phyloP scores from a whole-genome alignment of 2,888 invertebrate species.

The Gastracanthus pulcherrimus region DNA sequence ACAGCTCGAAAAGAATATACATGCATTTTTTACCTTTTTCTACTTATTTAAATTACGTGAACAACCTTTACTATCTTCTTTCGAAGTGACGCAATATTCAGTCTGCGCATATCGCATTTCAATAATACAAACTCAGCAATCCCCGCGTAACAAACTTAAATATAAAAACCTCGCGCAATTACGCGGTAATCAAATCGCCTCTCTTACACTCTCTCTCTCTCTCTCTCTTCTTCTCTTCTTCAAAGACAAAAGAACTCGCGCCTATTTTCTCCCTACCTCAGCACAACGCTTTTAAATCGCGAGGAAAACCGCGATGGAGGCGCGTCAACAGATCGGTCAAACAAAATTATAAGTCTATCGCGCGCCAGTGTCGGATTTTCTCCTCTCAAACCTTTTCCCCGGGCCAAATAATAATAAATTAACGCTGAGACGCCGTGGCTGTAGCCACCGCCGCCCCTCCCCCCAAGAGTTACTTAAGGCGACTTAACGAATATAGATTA shows the following conservation, averaged over 20 bases:
- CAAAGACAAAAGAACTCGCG: constrained; percentile 19
- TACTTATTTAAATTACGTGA: no score
- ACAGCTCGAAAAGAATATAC: no score
- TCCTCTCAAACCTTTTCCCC: constrained; percentile 47
- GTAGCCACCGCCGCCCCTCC: no score
- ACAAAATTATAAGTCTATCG: constrained; percentile 62
- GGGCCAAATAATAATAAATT: constrained; percentile 70
- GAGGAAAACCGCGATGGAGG: constrained; percentile 11
- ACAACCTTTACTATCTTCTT: no score
- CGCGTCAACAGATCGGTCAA: constrained; percentile 60
- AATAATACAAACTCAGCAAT: background rate
- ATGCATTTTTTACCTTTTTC: no score
- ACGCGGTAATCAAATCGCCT: constrained; percentile 9
- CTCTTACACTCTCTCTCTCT: no score
- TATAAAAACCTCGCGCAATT: constrained; percentile 20
- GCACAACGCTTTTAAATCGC: background rate
- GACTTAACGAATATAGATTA: constrained; percentile 77
- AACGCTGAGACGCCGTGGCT: constrained; percentile 68
- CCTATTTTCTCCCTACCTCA: background rate
- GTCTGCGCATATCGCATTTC: no score
- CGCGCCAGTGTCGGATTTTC: constrained; percentile 51
- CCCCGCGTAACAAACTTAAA: constrained; percentile 4
- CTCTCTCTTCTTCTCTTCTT: background rate
- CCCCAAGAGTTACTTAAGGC: constrained; percentile 69
- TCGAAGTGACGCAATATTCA: no score